Evolutionary conservation across 2,888 invertebrate genomes (phyloP), one percentile per base, ranked within the genome.

Genomic region (Acanthococcus lagerstroemiae): DNA sequence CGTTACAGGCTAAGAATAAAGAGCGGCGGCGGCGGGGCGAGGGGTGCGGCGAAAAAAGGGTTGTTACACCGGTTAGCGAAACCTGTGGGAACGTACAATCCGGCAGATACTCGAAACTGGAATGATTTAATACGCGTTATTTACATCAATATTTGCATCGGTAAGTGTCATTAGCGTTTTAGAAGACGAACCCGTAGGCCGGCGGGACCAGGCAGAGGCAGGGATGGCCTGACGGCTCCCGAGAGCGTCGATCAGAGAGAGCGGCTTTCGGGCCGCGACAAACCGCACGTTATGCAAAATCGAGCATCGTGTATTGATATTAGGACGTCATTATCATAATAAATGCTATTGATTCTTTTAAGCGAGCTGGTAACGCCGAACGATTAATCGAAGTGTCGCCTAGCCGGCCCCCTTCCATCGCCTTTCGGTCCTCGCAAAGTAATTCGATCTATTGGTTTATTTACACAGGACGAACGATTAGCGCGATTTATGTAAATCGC

Each of bases 141-240:
- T 55, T 55, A 55, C 55, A 55, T 55, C 55, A 55, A 55, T 55
- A 55, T 55, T 55, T 55, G 55, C 55, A 55, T 55, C 55, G n/a
- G 25, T 26, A 26, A 55, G 55, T 55, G 55, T 55, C 55, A 55
- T 55, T 55, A 55, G 55, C 17, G 55, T 25, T 26, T 55, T n/a
- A 9, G 25, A 55, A n/a, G n/a, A n/a, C n/a, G n/a, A n/a, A n/a
- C n/a, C n/a, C n/a, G n/a, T n/a, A n/a, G n/a, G n/a, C n/a, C n/a
- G n/a, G n/a, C n/a, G n/a, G n/a, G n/a, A n/a, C n/a, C n/a, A n/a
- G n/a, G n/a, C n/a, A n/a, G n/a, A n/a, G n/a, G n/a, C n/a, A n/a
- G n/a, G n/a, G n/a, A n/a, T n/a, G n/a, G n/a, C n/a, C n/a, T n/a
- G n/a, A n/a, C n/a, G n/a, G n/a, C n/a, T n/a, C n/a, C n/a, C n/a